Conservation (phyloP, 2,113 vertebrate species). For the Haemorhous mexicanus region DNA sequence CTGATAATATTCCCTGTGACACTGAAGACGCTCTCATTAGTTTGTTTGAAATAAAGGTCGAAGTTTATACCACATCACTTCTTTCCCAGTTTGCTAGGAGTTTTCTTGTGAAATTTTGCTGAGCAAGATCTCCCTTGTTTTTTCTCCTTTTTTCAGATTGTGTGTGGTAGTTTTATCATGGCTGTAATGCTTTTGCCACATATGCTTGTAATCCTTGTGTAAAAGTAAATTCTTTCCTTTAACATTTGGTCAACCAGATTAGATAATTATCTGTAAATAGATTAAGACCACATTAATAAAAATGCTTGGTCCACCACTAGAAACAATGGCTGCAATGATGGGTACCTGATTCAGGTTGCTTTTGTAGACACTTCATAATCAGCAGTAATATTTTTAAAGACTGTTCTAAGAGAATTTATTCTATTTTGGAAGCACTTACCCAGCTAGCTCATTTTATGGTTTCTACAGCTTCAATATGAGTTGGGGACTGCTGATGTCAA, state of each 20-base stretch:
- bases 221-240: slow-evolving; percentile 3
- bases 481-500: background rate
- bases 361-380: background rate
- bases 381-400: slow-evolving; percentile 6
- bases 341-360: background rate
- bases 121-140: background rate
- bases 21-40: background rate
- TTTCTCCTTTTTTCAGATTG: background rate
- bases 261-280: slow-evolving; percentile 4
- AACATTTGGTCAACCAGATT: background rate
- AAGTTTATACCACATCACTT: background rate
- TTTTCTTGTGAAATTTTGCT: background rate
- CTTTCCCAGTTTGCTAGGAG: background rate
- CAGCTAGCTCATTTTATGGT: background rate
- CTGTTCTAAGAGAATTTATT: background rate
- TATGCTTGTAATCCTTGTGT: slow-evolving; percentile 5
- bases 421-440: slow-evolving; percentile 27
- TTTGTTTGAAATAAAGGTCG: background rate
- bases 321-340: background rate
- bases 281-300: slow-evolving; percentile 11
- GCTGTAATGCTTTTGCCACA: background rate
- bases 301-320: background rate
- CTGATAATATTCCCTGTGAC: background rate
- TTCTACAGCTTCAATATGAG: background rate
- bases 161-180: background rate